A percentile compares a stretch with the other conserved stretches of the same genome.
phyloP scores from a whole-genome alignment of 2,113 vertebrate species.

The Sporophila hypoxantha region DNA sequence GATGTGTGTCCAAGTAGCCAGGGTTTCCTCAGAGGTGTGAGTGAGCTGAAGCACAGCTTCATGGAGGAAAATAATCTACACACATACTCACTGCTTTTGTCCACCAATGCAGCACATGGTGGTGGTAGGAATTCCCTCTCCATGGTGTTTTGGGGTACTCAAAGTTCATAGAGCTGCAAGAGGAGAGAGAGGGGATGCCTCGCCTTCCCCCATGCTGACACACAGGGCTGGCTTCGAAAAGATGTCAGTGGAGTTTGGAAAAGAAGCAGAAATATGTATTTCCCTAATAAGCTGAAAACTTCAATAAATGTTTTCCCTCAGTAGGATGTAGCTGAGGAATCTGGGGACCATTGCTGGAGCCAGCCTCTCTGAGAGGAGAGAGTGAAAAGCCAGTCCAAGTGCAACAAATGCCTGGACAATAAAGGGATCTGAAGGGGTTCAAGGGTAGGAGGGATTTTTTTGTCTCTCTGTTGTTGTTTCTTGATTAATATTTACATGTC shows the following conservation, averaged over 20 bases:
- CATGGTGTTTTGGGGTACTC: background rate
- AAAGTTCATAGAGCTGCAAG: background rate
- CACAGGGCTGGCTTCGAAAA: background rate
- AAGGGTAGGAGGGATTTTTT: background rate
- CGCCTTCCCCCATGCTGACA: background rate
- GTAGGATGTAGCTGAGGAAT: slow-evolving; percentile 61
- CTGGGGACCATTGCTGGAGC: slow-evolving; percentile 31
- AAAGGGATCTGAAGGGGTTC: slow-evolving; percentile 20
- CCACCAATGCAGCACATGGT: background rate
- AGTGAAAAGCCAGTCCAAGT: slow-evolving; percentile 41
- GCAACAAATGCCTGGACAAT: slow-evolving; percentile 51
- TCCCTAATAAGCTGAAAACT: slow-evolving; percentile 56
- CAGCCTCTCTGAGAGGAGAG: slow-evolving; percentile 43
- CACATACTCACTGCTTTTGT: accelerated
- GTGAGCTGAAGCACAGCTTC: background rate
- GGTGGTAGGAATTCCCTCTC: background rate
- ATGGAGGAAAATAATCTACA: background rate
- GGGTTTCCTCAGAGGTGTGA: background rate
- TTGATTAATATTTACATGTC: slow-evolving; percentile 33
- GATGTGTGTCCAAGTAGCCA: background rate
- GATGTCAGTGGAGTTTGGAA: slow-evolving; percentile 13
- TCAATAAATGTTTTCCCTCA: slow-evolving; percentile 66
- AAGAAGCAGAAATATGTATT: slow-evolving; percentile 59
- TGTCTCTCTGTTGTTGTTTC: background rate
- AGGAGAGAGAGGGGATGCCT: background rate